phyloP scores from a whole-genome alignment of 2,797 vertebrate species.

The Lacerta bilineata region DNA sequence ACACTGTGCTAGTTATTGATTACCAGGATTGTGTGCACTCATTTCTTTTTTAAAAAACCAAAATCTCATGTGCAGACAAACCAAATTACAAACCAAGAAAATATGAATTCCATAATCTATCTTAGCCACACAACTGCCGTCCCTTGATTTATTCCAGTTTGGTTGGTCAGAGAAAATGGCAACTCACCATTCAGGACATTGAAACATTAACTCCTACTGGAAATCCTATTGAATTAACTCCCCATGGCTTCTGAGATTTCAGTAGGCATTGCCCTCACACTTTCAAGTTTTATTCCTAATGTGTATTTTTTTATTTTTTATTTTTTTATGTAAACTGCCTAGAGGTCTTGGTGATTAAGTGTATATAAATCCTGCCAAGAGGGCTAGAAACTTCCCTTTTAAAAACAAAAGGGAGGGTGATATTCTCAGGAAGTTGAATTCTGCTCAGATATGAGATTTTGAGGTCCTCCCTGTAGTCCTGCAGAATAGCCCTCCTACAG shows the following conservation, averaged over 20 bases:
- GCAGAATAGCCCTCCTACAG: not conserved
- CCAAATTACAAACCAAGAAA: not conserved
- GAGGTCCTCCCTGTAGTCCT: not conserved
- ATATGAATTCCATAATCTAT: not conserved
- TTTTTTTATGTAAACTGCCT: too few relatives aligned
- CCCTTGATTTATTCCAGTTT: too few relatives aligned
- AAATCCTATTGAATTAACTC: too few relatives aligned
- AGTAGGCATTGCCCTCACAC: too few relatives aligned
- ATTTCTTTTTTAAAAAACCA: not conserved
- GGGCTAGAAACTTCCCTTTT: not conserved
- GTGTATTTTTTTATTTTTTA: too few relatives aligned
- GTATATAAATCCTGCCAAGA: not conserved
- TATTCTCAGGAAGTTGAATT: not conserved
- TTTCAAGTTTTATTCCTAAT: too few relatives aligned
- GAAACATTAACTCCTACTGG: too few relatives aligned
- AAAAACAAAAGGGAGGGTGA: not conserved
- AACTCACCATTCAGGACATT: too few relatives aligned
- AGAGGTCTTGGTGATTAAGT: too few relatives aligned
- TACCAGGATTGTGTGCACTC: too few relatives aligned
- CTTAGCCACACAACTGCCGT: not conserved
- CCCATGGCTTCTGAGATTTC: too few relatives aligned
- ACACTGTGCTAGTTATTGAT: constrained; percentile 1
- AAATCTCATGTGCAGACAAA: not conserved
- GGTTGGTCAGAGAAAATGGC: too few relatives aligned
- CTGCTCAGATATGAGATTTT: not conserved